These are phyloP conservation scores for Morpho achilles DNA, from an alignment of 2,888 invertebrate genomes.

Conservation along the genomic window DNA sequence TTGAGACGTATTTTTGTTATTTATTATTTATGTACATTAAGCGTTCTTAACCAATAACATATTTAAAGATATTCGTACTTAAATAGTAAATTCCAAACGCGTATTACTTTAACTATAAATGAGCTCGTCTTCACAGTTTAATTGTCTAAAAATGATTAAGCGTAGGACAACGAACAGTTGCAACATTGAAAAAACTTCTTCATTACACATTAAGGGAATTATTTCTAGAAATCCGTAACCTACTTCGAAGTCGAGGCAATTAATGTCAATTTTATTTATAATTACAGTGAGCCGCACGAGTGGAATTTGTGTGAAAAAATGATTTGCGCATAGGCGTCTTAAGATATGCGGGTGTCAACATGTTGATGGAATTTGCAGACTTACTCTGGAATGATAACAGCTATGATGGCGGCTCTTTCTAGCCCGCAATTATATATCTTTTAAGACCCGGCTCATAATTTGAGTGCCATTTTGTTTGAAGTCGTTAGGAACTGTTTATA, in stretches of 20 bases:
- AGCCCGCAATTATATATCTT: constrained; percentile 33
- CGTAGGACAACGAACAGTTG: constrained; percentile 10
- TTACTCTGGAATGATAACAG: constrained; percentile 34
- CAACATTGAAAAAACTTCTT: constrained; percentile 16
- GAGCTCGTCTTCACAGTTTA: too few species aligned
- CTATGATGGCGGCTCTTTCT: constrained; percentile 33
- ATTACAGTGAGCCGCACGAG: constrained; percentile 43
- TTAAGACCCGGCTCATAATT: constrained; percentile 30
- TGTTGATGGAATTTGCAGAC: constrained; percentile 30
- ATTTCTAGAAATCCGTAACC: constrained; percentile 70
- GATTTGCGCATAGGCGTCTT: constrained; percentile 35
- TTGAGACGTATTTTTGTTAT: too few species aligned
- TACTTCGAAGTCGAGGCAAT: constrained; percentile 61
- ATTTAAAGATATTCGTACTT: too few species aligned
- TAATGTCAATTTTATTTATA: constrained; percentile 74
- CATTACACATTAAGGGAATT: constrained; percentile 28
- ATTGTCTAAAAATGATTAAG: background rate
- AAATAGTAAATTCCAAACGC: too few species aligned
- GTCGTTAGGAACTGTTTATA: constrained; percentile 27
- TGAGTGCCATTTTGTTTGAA: constrained; percentile 31
- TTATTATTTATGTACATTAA: too few species aligned
- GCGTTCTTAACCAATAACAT: too few species aligned
- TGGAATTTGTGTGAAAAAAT: constrained; percentile 46
- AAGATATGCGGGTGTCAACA: constrained; percentile 35
- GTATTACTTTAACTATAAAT: too few species aligned